Evolutionary conservation across 2,888 invertebrate genomes (phyloP), one percentile per base, ranked within the genome.

Genomic region (Hylaea fasciaria): DNA sequence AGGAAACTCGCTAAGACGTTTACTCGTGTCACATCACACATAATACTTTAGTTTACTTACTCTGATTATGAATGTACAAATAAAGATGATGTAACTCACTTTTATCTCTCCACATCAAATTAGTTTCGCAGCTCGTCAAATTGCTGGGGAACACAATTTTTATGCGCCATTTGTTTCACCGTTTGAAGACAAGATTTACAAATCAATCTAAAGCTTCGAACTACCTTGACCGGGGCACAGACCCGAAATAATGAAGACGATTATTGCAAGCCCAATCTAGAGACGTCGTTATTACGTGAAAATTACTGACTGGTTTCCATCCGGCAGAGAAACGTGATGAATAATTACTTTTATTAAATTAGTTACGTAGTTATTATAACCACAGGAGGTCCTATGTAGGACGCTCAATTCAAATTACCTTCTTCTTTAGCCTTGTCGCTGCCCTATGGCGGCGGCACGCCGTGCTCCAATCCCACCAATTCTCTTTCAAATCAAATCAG

Each of bases 1-100:
- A 75, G 73, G 74, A 77, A 79, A 81, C 72, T 73, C 62, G 72
- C 76, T 77, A 81, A 76, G 75, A 78, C 75, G 74, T 80, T 80
- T 77, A 77, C 72, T 78, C 75, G 72, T 81, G 80, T 82, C 83
- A 78, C 76, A 71, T 76, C 77, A 75, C 69, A 73, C 52, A 69
- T 82, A 81, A 81, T 76, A 74, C 78, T 74, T 70, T 64, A 74
- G 81, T 87, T 86, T 85, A 74, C 80, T 74, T 75, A 78, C 74
- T 73, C 76, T 77, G 80, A 83, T 84, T 83, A 82, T 76, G 22
- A 3, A 22, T 22, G 71, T 76, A 75, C 77, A 76, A 83, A 79
- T 77, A 73, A 76, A 66, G 66, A 76, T 83, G 82, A 83, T 85
- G 82, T 86, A 86, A 83, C 76, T 70, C 51, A 66, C 59, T 73